These are phyloP conservation scores for Linhomoeus sp. DNA, from an alignment of 2,888 invertebrate genomes.

Conservation along the genomic window DNA sequence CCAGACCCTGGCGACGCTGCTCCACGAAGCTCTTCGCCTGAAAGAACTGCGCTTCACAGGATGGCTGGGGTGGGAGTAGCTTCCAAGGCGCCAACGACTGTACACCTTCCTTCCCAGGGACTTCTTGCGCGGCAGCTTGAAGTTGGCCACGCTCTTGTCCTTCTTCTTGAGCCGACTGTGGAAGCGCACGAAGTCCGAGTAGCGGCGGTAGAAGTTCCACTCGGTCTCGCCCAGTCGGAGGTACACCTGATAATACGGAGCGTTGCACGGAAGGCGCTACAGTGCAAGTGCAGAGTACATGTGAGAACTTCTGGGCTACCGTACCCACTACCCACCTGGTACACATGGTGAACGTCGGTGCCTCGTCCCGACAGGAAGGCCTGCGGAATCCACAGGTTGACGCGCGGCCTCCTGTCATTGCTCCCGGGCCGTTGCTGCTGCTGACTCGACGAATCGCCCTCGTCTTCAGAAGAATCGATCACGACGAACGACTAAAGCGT, in stretches of 20 bases:
- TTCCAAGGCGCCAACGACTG: no score
- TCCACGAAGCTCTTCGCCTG: constrained; percentile 49
- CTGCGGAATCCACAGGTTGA: constrained; percentile 67
- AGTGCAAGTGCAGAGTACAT: no score
- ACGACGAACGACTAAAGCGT: no score
- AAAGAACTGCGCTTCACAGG: background rate
- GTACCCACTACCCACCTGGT: no score
- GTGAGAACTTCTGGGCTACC: no score
- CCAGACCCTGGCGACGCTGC: constrained; percentile 57
- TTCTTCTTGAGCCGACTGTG: constrained; percentile 63
- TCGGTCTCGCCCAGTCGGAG: constrained; percentile 63
- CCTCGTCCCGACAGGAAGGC: constrained; percentile 52
- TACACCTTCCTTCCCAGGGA: constrained; percentile 72
- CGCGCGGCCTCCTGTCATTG: no score
- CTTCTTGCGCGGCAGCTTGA: constrained; percentile 86
- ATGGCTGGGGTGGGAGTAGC: no score
- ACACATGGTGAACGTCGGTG: constrained; percentile 63
- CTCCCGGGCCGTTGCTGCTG: no score
- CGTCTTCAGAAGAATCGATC: background rate
- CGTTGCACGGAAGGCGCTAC: no score
- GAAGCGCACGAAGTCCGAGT: constrained; percentile 70
- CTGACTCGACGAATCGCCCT: no score
- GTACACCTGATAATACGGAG: no score
- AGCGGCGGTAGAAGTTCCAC: constrained; percentile 86
- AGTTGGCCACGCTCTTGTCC: constrained; percentile 47